Evolutionary conservation across 2,888 invertebrate genomes (phyloP), one percentile per base, ranked within the genome.

Genomic region (Helleia helle): DNA sequence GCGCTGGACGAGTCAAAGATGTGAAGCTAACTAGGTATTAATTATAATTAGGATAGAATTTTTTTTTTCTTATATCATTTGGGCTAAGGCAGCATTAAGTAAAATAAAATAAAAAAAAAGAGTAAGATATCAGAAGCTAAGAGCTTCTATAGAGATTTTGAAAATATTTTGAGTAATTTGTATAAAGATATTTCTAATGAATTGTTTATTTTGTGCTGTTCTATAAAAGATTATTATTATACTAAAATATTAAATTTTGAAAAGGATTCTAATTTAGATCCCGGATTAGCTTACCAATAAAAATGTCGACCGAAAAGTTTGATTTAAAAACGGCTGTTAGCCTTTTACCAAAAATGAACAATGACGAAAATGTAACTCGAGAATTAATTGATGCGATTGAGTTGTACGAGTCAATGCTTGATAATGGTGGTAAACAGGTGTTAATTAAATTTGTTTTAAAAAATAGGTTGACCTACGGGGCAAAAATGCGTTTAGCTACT

Each of bases 401-500:
- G 14, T 29, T 49, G 25, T 49, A 49, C 26, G 18, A 14, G 4
- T 28, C 31, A n/a, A 36, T 42, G 34, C 9, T 49, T n/a, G 17
- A 40, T 3, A 13, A 17, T n/a, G 30, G 24, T 8, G 36, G 25
- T 1, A 24, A 42, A 17, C 6, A n/a, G 1, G 4, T 2, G 4
- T 26, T 51, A 14, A 51, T 51, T 25, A 46, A 37, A 27, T 53
- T 50, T 43, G 41, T 51, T 5, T 22, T 50, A 4, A 51, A 49
- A 25, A 40, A 30, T 12, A 34, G 50, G 5, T 26, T 50, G 5
- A 25, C 36, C 6, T 42, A 47, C 22, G n/a, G 38, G 13, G 44
- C 51, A n/a, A 37, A 44, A 42, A 25, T 46, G 24, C 18, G 18
- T 31, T 18, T 48, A 29, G 22, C 13, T 1, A 6, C 3, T 2